Evolutionary conservation across 2,113 vertebrate species (phyloP).

Genomic region (Perognathus longimembris): DNA sequence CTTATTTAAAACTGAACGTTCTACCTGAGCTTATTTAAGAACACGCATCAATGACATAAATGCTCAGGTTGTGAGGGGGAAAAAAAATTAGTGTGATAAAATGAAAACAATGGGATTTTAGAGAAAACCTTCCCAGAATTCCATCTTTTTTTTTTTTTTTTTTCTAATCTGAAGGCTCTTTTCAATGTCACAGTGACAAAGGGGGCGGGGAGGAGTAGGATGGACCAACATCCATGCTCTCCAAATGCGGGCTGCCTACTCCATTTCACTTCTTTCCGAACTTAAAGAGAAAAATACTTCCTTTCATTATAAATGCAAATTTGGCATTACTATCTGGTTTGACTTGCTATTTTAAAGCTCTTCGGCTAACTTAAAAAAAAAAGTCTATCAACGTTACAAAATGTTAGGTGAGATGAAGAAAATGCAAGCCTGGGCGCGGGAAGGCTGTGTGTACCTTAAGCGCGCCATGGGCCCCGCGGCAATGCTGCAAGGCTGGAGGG

Average conservation of each 20-base stretch:
- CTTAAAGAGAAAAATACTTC: neutral
- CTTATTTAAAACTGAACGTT: conserved; percentile 47
- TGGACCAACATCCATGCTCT: neutral
- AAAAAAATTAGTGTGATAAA: neutral
- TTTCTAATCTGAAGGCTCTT: neutral
- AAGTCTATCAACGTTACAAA: neutral
- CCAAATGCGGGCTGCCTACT: too few relatives aligned
- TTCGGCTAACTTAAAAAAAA: too few relatives aligned
- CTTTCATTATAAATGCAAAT: neutral
- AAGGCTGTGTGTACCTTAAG: neutral
- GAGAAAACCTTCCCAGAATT: neutral
- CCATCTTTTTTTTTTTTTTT: neutral
- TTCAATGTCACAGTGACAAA: conserved; percentile 27
- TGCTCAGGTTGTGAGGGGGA: neutral
- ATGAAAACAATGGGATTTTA: neutral
- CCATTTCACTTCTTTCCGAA: neutral
- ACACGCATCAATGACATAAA: neutral
- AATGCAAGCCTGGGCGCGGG: neutral
- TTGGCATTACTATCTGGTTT: neutral
- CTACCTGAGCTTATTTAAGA: neutral
- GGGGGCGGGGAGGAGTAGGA: neutral
- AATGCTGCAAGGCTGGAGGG: fast-evolving
- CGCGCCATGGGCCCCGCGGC: neutral
- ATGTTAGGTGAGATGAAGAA: neutral
- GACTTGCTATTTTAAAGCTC: too few relatives aligned